Conservation (phyloP, 1,140 invertebrate genomes). For the Ctenoplectra terminalis region DNA sequence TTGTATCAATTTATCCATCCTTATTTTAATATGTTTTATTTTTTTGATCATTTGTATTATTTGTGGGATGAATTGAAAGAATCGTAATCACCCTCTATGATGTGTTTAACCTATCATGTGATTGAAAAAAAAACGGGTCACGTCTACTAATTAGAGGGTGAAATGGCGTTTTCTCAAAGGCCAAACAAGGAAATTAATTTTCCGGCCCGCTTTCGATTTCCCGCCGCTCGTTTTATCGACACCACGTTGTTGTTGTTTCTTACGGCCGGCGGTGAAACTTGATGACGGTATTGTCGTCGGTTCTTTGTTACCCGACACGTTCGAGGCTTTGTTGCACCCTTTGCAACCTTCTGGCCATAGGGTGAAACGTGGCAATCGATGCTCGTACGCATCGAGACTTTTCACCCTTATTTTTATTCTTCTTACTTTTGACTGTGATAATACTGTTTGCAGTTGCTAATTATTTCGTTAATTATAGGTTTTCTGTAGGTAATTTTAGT, state of each 20-base stretch:
- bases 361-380: neutral
- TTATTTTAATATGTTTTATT: no score
- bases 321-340: neutral
- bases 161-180: no score
- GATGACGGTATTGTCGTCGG: constrained; percentile 5
- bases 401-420: no score
- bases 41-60: no score
- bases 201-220: neutral
- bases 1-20: no score
- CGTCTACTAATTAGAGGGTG: neutral
- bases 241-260: neutral
- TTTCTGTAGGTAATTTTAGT: no score
- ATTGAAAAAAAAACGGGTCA: neutral
- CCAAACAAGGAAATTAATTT: constrained; percentile 12
- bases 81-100: no score
- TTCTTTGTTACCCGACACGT: neutral
- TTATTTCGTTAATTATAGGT: no score
- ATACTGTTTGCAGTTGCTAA: no score
- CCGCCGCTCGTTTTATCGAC: neutral
- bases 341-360: neutral
- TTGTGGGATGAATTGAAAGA: no score
- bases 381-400: neutral
- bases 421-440: no score
- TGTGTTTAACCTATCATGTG: no score
- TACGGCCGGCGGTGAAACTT: neutral